These are phyloP conservation scores for Styela clava DNA, from an alignment of 23 tunicate genomes.

Conservation along the genomic window DNA sequence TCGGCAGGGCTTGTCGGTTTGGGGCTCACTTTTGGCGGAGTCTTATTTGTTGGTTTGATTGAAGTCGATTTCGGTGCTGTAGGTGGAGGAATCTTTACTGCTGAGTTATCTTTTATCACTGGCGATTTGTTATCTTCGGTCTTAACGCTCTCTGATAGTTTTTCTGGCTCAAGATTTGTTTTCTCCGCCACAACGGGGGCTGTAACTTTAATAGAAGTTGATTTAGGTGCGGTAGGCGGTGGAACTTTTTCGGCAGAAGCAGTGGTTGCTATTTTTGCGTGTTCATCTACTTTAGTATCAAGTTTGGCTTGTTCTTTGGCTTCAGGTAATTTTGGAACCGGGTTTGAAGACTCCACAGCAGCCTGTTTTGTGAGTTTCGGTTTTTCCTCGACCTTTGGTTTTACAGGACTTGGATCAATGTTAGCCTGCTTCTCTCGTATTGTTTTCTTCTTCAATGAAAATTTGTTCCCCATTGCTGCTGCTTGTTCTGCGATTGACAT, in stretches of 20 bases:
- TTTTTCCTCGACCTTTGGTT: neutral
- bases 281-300: neutral
- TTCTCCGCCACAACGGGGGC: slow-evolving; percentile 1
- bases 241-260: neutral
- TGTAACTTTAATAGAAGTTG: neutral
- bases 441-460: slow-evolving; percentile 9
- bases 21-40: slow-evolving; percentile 8
- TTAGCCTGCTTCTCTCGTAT: too few relatives aligned
- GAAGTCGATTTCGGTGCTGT: neutral
- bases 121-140: neutral
- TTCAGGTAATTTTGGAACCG: slow-evolving; percentile 33
- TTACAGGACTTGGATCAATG: too few relatives aligned
- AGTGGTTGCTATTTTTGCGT: neutral
- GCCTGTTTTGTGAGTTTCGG: neutral
- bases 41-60: neutral
- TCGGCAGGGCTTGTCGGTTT: neutral
- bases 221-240: neutral
- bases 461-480: slow-evolving; percentile 6
- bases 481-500: slow-evolving; percentile 16
- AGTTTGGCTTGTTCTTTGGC: neutral
- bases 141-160: neutral
- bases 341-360: slow-evolving; percentile 16
- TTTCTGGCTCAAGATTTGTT: neutral
- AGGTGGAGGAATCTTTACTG: slow-evolving; percentile 14
- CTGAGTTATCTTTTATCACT: neutral